Evolutionary conservation across 2,113 vertebrate genomes (phyloP).

Genomic region (Labeo rohita): DNA sequence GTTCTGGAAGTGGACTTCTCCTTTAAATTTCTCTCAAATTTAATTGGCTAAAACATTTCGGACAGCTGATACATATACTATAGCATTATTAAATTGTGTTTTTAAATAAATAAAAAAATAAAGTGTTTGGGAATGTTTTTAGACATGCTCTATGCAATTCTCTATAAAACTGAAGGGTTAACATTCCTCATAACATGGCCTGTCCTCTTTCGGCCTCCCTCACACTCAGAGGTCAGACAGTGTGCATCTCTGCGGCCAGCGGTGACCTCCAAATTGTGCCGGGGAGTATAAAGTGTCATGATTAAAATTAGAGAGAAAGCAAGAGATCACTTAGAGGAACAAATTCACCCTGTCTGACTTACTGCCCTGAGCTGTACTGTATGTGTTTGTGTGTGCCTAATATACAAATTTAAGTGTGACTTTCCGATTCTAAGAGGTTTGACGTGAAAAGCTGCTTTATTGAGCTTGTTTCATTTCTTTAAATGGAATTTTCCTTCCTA

Average conservation of each 20-base stretch:
- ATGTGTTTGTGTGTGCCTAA: background rate
- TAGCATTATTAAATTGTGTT: background rate
- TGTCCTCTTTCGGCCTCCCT: background rate
- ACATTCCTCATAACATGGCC: background rate
- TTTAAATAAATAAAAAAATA: background rate
- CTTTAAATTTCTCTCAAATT: background rate
- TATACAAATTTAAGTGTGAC: background rate
- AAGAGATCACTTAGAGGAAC: background rate
- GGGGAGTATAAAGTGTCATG: constrained; percentile 19
- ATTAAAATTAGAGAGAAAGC: constrained; percentile 16
- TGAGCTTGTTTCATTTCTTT: background rate
- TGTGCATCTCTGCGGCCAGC: background rate
- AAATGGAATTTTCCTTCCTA: background rate
- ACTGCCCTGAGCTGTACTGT: constrained; percentile 24
- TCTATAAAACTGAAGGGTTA: background rate
- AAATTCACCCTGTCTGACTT: background rate
- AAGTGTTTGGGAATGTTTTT: background rate
- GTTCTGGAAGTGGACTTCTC: too few relatives aligned
- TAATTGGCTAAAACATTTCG: background rate
- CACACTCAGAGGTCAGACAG: background rate
- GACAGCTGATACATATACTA: background rate
- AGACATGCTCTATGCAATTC: background rate
- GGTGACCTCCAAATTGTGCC: constrained; percentile 30
- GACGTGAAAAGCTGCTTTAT: background rate
- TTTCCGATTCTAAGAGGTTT: background rate